Base-by-base conservation (phyloP, 2,888 invertebrate species). In the Drosophila koepferae region DNA sequence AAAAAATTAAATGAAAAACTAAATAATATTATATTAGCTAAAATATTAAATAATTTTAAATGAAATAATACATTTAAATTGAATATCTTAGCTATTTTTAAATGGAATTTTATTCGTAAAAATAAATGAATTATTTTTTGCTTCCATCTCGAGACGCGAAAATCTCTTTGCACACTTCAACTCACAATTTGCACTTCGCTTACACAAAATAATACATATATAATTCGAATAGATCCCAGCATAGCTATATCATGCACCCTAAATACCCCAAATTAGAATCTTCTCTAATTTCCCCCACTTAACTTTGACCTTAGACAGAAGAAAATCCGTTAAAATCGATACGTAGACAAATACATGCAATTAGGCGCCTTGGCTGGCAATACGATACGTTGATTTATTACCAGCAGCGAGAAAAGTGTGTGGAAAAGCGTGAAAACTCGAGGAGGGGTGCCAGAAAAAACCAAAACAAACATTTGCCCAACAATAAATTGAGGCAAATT, bases 401-500 rank as follows among this genome's bases (percentile, higher is more conserved):
- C 66, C 31, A 7, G 46, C 20, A 51, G 16, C 38, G 41, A 10
- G 58, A 59, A 51, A 48, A 64, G 31, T 28, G 16, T 23, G 38
- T 49, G 20, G 28, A 23, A 18, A 55, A 43, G 23, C n/a, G 31
- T 10, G 46, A 16, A 38, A 10, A 34, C 18, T 8, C 18, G 51
- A 23, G n/a, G n/a, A 61, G 46, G 38, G 16, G 20, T 20, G 14
- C 28, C 28, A 28, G 28, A 6, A 28, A 28, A 69, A 55, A 69
- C 51, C 56, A 63, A 71, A 54, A 55, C 68, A 81, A 89, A 86
- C 68, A 74, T 73, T 67, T 64, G 63, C 44, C 7, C 51, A 71
- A 69, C 69, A 74, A 87, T 72, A 80, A 82, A 82, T 85, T 82
- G 67, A 71, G 73, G 72, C 76, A 86, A 86, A 89, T 83, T 86